phyloP scores from a whole-genome alignment of 1,140 invertebrate genomes.

The Cryptotermes secundus region DNA sequence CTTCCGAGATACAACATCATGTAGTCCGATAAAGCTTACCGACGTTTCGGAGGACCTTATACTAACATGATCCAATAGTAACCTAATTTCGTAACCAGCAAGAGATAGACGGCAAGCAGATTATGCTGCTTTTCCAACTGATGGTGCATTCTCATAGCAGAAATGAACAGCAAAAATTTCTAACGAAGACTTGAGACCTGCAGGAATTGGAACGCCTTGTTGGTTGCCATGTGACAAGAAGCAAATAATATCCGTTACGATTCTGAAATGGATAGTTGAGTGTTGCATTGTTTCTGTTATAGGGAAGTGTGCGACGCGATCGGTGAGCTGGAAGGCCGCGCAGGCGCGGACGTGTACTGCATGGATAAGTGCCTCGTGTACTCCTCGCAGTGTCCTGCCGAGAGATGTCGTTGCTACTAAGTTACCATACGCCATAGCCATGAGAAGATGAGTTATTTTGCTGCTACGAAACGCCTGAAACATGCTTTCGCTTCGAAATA shows the following conservation, averaged over 20 bases:
- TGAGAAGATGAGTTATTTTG: background rate
- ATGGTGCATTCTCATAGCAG: too few species aligned
- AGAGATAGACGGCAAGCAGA: too few species aligned
- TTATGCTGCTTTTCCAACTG: too few species aligned
- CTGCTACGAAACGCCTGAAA: background rate
- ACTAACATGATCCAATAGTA: too few species aligned
- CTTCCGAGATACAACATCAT: too few species aligned
- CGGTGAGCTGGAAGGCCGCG: slow-evolving; percentile 67
- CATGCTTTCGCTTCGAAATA: background rate
- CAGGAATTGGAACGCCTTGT: too few species aligned
- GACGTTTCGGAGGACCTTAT: too few species aligned
- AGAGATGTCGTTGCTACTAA: slow-evolving; percentile 70
- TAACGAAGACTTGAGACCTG: too few species aligned
- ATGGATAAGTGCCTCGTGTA: slow-evolving; percentile 79
- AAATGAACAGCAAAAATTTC: too few species aligned
- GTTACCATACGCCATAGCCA: background rate
- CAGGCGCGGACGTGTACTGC: slow-evolving; percentile 78
- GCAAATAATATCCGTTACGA: background rate
- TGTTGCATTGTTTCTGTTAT: slow-evolving; percentile 42
- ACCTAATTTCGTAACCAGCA: too few species aligned
- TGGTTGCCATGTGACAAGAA: background rate
- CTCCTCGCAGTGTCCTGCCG: slow-evolving; percentile 64
- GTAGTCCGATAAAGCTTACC: too few species aligned
- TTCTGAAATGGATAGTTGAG: background rate
- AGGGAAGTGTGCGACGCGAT: slow-evolving; percentile 76